phyloP scores from a whole-genome alignment of 53 echinoderm and acorn worm genomes.

The Temnopleurus reevesii region DNA sequence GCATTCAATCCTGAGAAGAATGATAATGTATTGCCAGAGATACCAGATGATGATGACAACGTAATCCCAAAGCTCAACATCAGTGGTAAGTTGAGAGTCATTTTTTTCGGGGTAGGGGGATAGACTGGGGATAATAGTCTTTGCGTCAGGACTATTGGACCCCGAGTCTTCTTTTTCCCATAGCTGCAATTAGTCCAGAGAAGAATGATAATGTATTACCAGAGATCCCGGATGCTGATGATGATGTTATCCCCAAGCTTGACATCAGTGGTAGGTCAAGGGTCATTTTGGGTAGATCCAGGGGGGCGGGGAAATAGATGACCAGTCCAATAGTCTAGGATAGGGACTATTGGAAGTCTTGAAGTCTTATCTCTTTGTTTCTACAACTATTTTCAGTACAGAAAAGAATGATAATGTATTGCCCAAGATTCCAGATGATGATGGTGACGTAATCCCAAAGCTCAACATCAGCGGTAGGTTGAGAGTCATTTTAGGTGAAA shows the following conservation, averaged over 20 bases:
- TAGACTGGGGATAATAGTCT: too few species aligned
- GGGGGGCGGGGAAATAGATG: too few species aligned
- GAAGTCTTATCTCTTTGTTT: too few species aligned
- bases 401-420: conserved; percentile 39
- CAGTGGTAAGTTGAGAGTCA: conserved; percentile 64
- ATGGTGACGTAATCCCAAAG: conserved; percentile 41
- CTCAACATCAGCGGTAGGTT: conserved; percentile 74
- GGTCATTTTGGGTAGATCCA: too few species aligned
- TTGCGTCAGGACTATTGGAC: too few species aligned
- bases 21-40: conserved; percentile 56
- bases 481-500: neutral
- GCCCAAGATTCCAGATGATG: conserved; percentile 68
- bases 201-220: conserved; percentile 51
- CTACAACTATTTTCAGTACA: neutral
- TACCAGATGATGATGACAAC: conserved; percentile 62
- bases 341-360: too few species aligned
- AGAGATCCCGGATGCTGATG: conserved; percentile 64
- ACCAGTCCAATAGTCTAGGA: too few species aligned
- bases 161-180: too few species aligned
- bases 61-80: conserved; percentile 60
- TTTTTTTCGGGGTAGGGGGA: too few species aligned
- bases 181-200: conserved; percentile 7
- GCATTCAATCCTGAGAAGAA: conserved; percentile 15
- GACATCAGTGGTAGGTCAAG: conserved; percentile 72
- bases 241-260: conserved; percentile 52